These are phyloP conservation scores for Epizoanthus rinbou DNA, from an alignment of 92 coral and sea anemone genomes.

Conservation along the genomic window DNA sequence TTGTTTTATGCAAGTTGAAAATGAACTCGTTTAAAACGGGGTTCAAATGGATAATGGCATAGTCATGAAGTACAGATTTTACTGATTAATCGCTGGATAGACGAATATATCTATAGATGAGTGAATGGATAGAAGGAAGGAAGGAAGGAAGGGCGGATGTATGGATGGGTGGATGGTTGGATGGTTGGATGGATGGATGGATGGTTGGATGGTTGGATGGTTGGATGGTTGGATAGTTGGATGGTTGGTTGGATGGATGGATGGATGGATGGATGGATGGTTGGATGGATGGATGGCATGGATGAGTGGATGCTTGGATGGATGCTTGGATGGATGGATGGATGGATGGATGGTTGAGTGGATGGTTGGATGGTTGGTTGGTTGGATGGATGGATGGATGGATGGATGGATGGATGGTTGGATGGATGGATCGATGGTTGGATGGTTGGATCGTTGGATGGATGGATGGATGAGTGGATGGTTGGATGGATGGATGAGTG, in stretches of 20 bases:
- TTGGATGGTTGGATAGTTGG: no score
- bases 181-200: neutral
- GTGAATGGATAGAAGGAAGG: neutral
- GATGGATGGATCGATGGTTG: neutral
- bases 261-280: no score
- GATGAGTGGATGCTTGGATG: neutral
- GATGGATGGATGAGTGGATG: neutral
- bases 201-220: neutral
- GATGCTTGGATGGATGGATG: neutral
- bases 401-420: neutral
- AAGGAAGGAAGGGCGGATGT: neutral
- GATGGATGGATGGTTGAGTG: neutral
- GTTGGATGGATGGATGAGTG: neutral
- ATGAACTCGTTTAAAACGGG: neutral
- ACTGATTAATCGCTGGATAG: neutral
- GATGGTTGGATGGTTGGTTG: neutral
- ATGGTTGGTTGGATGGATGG: no score
- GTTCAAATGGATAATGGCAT: neutral
- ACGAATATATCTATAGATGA: neutral
- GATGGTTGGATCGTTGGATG: neutral
- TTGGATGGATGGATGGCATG: no score
- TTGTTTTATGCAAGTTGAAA: neutral
- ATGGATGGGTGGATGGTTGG: neutral
- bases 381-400: neutral
- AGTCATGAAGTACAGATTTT: neutral